Base-by-base conservation (phyloP, 2,797 vertebrate species). In the Columba guinea region DNA sequence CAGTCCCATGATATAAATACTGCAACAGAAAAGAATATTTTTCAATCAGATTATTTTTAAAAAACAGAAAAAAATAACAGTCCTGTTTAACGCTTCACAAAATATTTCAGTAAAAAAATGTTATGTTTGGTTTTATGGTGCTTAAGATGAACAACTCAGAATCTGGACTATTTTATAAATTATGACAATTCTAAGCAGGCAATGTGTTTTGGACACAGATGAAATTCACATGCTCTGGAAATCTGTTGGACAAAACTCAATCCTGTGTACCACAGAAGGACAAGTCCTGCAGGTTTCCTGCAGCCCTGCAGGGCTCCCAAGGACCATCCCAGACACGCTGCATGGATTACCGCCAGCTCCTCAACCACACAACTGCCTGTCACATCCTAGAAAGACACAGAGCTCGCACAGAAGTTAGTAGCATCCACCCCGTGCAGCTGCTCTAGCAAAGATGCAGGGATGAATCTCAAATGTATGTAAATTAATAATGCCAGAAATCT, bases 1-100 rank as follows among this genome's bases (percentile, higher is more conserved):
- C 97, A 99, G 96, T 74, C 98, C 97, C 98, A 98, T 98, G 90
- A 99, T 99, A 86, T 99, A 99, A 97, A 99, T 99, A 96, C 99
- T 99, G 67, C 65, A 91, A 93, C 34, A 89, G 7, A 17, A 86
- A 63, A 92, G 9, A 92, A 92, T 1, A 68, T 62, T 75, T 74
- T 84, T 59, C 49, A 75, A 34, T 76, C 21, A 86, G 27, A 51
- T 44, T 46, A 46, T 13, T 81, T 44, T 44, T 11, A 27, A 53
- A 71, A 77, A 59, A 48, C 5, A 59, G 56, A 14, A 5, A 55
- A 34, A 70, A 30, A 24, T 8, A 5, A 7, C 13, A 70, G 17
- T 37, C 16, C 30, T 52, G 7, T 55, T 89, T 52, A 83, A 37
- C 6, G 30, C 15, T 46, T 65, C 24, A 41, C 20, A 90, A 79